Conservation (phyloP, 2,113 vertebrate species). For the Columba livia region DNA sequence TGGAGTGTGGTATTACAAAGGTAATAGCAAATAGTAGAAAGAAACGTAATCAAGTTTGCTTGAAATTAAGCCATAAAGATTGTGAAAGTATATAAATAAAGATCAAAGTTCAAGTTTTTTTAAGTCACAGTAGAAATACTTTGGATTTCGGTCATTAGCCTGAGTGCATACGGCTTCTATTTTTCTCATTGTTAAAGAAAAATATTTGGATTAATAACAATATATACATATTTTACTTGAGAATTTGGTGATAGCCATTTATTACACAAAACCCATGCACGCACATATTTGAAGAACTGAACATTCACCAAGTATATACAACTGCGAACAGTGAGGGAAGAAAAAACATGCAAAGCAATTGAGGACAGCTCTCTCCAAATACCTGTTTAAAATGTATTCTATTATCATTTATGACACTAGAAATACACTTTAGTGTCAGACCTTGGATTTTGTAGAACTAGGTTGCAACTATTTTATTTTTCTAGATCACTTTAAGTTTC, state of each 20-base stretch:
- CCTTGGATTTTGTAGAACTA: background rate
- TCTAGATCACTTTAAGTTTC: background rate
- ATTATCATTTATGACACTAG: background rate
- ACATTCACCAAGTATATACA: background rate
- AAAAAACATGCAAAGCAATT: background rate
- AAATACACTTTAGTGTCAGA: background rate
- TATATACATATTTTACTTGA: background rate
- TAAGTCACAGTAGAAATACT: background rate
- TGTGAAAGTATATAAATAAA: background rate
- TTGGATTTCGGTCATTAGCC: background rate
- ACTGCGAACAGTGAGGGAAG: background rate
- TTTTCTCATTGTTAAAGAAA: background rate
- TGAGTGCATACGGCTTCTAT: background rate
- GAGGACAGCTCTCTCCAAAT: background rate
- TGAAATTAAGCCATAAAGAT: background rate
- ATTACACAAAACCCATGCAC: background rate
- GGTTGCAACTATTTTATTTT: background rate
- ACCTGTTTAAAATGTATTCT: background rate
- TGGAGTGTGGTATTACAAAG: background rate
- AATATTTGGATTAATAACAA: background rate
- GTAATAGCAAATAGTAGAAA: background rate
- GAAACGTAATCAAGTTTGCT: background rate
- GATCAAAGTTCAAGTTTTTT: accelerated
- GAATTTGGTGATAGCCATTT: background rate
- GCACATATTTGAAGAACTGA: background rate